Conservation (phyloP, 2,797 vertebrate species). For the Centroberyx gerrardi region DNA sequence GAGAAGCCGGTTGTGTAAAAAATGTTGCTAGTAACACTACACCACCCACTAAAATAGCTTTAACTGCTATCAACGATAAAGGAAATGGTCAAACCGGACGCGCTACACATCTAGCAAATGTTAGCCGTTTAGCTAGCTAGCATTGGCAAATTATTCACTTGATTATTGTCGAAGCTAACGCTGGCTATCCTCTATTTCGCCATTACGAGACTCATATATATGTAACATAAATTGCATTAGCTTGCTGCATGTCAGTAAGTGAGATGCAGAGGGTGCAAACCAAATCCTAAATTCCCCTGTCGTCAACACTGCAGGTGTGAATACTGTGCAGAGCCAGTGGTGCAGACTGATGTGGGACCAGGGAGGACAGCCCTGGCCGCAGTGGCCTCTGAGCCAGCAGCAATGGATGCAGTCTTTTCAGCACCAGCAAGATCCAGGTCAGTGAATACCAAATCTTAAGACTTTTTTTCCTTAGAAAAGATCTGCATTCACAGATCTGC, state of each 20-base stretch:
- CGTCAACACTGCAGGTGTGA: slow-evolving; percentile 54
- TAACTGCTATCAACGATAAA: not conserved
- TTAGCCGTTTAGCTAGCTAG: slow-evolving; percentile 17
- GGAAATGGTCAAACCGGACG: no score
- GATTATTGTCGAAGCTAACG: slow-evolving; percentile 5
- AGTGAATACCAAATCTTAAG: slow-evolving; percentile 56
- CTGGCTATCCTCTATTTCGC: not conserved
- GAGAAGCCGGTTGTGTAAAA: not conserved
- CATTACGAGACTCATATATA: not conserved
- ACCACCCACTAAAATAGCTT: not conserved
- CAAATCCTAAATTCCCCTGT: not conserved
- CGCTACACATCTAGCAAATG: not conserved
- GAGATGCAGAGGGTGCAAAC: not conserved
- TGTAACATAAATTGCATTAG: not conserved
- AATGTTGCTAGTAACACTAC: not conserved
- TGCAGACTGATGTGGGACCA: slow-evolving; percentile 96
- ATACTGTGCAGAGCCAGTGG: slow-evolving; percentile 45
- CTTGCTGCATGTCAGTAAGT: not conserved
- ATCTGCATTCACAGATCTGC: slow-evolving; percentile 1
- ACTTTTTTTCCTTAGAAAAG: not conserved
- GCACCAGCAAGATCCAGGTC: slow-evolving; percentile 98
- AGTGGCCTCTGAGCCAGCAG: slow-evolving; percentile 99
- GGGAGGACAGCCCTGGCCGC: slow-evolving; percentile 99
- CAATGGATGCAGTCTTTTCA: slow-evolving; percentile 99
- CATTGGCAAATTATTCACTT: slow-evolving; percentile 25